Evolutionary conservation across 2,888 invertebrate species (phyloP).

Genomic region (Chirona hameri): DNA sequence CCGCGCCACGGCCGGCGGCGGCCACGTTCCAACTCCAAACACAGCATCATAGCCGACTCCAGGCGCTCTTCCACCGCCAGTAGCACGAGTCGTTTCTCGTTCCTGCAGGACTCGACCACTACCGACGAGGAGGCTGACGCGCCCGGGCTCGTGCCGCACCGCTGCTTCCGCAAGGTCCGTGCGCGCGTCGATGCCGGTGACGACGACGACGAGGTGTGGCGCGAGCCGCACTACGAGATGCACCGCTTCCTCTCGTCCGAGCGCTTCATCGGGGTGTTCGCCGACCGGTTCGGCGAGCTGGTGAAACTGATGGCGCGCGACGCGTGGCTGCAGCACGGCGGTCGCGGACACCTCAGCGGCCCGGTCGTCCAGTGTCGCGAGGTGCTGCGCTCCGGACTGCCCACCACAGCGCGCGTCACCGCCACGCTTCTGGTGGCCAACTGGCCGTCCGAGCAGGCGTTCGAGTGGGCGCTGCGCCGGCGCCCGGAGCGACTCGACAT

Average conservation of each 20-base stretch:
- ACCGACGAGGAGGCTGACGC: background rate
- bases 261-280: background rate
- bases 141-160: background rate
- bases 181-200: background rate
- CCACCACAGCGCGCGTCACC: background rate
- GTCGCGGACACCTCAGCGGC: background rate
- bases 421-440: background rate
- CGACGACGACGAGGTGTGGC: background rate
- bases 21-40: background rate
- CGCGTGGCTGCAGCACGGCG: background rate
- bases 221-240: background rate
- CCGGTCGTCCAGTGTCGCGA: background rate
- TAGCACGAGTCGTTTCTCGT: background rate
- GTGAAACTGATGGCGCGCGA: background rate
- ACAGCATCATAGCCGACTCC: background rate
- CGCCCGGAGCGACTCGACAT: background rate
- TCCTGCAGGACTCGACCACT: background rate
- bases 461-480: background rate
- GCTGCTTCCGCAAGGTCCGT: background rate
- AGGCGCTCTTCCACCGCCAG: background rate
- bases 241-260: background rate
- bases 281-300: background rate
- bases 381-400: background rate
- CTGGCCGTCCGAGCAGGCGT: background rate
- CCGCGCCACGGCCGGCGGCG: background rate